Conservation (phyloP, 1,140 invertebrate species). For the Coelopa frigida region DNA sequence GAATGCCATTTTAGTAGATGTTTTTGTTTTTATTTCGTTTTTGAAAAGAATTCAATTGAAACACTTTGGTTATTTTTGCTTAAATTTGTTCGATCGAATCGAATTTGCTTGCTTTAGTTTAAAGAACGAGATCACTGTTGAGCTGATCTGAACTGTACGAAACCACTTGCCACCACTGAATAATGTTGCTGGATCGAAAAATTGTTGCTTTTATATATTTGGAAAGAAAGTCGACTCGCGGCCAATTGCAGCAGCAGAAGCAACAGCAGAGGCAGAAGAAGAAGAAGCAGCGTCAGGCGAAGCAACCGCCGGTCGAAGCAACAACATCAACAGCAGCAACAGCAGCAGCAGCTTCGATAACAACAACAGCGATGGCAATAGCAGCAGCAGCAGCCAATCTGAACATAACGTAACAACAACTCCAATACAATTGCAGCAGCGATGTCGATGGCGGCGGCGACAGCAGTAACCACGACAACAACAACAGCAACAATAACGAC, state of each 20-base stretch:
- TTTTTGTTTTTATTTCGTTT: slow-evolving; percentile 14
- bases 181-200: slow-evolving; percentile 39
- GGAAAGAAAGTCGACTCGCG: slow-evolving; percentile 40
- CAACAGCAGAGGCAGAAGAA: slow-evolving; percentile 13
- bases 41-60: too few species aligned
- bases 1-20: slow-evolving; percentile 33
- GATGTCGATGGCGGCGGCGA: background rate
- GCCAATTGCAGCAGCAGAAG: background rate
- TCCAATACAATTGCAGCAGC: background rate
- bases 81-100: slow-evolving; percentile 4
- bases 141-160: slow-evolving; percentile 31
- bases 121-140: slow-evolving; percentile 15
- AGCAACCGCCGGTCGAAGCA: too few species aligned
- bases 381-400: background rate
- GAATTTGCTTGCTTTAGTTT: background rate
- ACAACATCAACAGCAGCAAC: slow-evolving; percentile 18
- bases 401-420: background rate
- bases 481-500: background rate
- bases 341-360: background rate
- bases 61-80: slow-evolving; percentile 1
- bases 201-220: slow-evolving; percentile 42
- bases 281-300: background rate
- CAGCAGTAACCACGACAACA: background rate
- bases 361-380: background rate
- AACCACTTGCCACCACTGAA: slow-evolving; percentile 43